Base-by-base conservation (phyloP, 2,888 invertebrate species). In the Stegana nigrithorax region DNA sequence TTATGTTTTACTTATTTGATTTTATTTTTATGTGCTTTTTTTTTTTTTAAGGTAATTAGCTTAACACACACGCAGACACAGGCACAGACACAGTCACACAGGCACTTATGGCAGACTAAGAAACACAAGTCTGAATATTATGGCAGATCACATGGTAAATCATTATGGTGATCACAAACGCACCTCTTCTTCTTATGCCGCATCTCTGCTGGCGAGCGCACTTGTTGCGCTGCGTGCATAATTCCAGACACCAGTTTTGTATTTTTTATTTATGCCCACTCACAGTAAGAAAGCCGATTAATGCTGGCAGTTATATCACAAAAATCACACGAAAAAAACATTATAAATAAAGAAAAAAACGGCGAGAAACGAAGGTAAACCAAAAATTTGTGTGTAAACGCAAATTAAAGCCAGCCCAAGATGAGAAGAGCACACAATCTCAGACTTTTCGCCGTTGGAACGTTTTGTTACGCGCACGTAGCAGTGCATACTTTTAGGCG, bases 121-220 rank as follows among this genome's bases (percentile, higher is more conserved):
- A n/a, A n/a, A n/a, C n/a, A n/a, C n/a, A n/a, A n/a, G n/a, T n/a
- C n/a, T n/a, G n/a, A n/a, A n/a, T n/a, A n/a, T n/a, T n/a, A n/a
- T n/a, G n/a, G n/a, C n/a, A n/a, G n/a, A n/a, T n/a, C n/a, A n/a
- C n/a, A n/a, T n/a, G n/a, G n/a, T n/a, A n/a, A n/a, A n/a, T n/a
- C n/a, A n/a, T n/a, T n/a, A n/a, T n/a, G n/a, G n/a, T 42, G 8
- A 6, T 2, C 6, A 39, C 25, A 26, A 53, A 72, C 70, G 51
- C 74, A 83, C 82, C 83, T 83, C 73, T 84, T 84, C 73, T 83
- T 84, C 69, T 84, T 83, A 65, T 83, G 81, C 27, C 84, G 78
- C 74, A 82, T 72, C 75, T 84, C 84, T 7, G 84, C 84, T 27
- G 84, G 83, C 60, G 84, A 84, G 66, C 84, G 84, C 71, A 83